Evolutionary conservation across 2,113 vertebrate genomes (phyloP), one percentile per base, ranked within the genome.

Genomic region (Butorides virescens): DNA sequence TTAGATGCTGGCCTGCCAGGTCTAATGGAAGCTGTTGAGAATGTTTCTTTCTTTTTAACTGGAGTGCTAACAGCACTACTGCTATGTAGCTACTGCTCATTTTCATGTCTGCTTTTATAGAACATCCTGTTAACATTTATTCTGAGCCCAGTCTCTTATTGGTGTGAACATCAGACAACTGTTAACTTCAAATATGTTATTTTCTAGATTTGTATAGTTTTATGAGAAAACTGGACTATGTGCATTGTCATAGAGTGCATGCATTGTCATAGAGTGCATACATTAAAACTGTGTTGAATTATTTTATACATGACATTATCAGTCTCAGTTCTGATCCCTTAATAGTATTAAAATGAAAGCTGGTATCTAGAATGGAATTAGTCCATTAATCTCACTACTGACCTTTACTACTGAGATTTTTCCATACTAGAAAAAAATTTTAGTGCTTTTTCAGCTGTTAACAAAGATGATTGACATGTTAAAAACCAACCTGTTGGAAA

Each of bases 341-440:
- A 94, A 96, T 91, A 30, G 30, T 67, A 93, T 95, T 90, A 94
- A 94, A 96, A 87, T 65, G 70, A 82, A 92, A 95, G 93, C 96
- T 86, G 42, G 13, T 90, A 70, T 93, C 77, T 95, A 37, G 56
- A 91, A 66, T 55, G 55, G 95, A 87, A 74, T 96, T 85, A 94
- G 25, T 89, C 68, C 36, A 30, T 92, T 95, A 87, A 91, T 97
- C 67, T 91, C 49, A 73, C 80, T 83, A 26, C 29, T 90, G 37
- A 75, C 85, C 63, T 80, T 82, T 46, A 67, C 22, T 63, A 46
- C 20, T n/a, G 66, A 91, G 32, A 26, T 50, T 71, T 85, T 79
- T 73, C 56, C 5, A 0, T 44, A 47, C 13, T 80, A 56, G 39
- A 72, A 61, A 73, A 75, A 53, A 55, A 10, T 3, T 36, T 1